These are phyloP conservation scores for Ceratitis capitata DNA, from an alignment of 1,140 invertebrate species.

Conservation along the genomic window DNA sequence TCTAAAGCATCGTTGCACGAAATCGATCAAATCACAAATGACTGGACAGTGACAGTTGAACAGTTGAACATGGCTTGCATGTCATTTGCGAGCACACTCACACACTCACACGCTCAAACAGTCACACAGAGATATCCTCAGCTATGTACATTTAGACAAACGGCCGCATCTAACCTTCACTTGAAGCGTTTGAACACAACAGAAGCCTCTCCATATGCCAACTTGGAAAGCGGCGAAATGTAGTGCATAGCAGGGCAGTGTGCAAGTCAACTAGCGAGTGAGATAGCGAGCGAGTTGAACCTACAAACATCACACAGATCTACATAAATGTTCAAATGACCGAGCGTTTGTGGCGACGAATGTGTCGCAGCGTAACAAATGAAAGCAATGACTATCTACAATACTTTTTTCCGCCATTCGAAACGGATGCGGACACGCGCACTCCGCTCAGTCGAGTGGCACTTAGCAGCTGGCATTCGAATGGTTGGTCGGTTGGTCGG, in stretches of 20 bases:
- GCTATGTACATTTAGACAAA: no score
- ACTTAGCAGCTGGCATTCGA: background rate
- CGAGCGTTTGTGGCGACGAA: background rate
- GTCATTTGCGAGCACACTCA: slow-evolving; percentile 17
- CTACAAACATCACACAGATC: no score
- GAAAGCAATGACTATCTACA: slow-evolving; percentile 2
- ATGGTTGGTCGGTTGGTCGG: background rate
- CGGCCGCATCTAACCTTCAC: background rate
- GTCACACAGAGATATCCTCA: no score
- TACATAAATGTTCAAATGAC: background rate
- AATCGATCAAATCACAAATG: slow-evolving; percentile 41
- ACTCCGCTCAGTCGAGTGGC: background rate
- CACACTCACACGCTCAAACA: background rate
- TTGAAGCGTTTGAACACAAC: background rate
- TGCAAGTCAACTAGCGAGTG: background rate
- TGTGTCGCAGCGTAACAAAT: background rate
- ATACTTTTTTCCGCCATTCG: slow-evolving; percentile 23
- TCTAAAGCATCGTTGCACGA: slow-evolving; percentile 7
- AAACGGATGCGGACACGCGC: slow-evolving; percentile 28
- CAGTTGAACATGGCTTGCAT: slow-evolving; percentile 35
- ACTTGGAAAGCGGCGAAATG: background rate
- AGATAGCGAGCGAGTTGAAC: no score
- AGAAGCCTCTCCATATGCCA: slow-evolving; percentile 20
- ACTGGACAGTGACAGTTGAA: slow-evolving; percentile 40
- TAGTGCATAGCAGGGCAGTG: background rate